Percentiles rank a stretch among this genome's conserved stretches.
These are phyloP conservation scores for Corythaixoides concolor DNA, from an alignment of 2,113 vertebrate species.

Conservation along the genomic window DNA sequence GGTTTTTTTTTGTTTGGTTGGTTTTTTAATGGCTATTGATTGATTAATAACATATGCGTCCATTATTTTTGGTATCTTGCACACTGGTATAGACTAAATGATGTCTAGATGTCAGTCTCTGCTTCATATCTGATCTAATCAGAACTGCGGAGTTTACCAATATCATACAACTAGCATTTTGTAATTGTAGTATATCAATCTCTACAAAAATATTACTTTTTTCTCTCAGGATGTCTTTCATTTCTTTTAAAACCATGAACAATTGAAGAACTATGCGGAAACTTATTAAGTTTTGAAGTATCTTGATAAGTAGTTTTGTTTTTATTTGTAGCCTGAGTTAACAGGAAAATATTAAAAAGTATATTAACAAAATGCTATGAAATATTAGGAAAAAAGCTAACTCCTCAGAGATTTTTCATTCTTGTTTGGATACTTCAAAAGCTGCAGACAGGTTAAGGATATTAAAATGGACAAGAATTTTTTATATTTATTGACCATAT, in stretches of 20 bases:
- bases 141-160: not conserved
- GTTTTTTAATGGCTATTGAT: not conserved
- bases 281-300: not conserved
- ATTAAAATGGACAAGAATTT: not conserved
- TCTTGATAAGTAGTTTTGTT: not conserved
- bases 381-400: not conserved
- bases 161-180: not conserved
- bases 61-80: not conserved
- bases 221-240: not conserved
- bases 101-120: not conserved
- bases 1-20: too few species aligned
- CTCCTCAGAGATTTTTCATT: not conserved
- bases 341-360: not conserved
- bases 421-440: not conserved
- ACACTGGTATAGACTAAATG: fast-evolving
- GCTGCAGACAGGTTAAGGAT: not conserved
- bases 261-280: not conserved
- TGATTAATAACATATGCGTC: fast-evolving
- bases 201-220: not conserved
- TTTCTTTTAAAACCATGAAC: not conserved
- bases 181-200: not conserved
- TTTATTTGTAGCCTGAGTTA: not conserved
- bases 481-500: not conserved
- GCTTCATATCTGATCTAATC: not conserved
- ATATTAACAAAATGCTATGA: not conserved